These are phyloP conservation scores for Onthophagus taurus DNA, from an alignment of 1,140 invertebrate genomes.

Conservation along the genomic window DNA sequence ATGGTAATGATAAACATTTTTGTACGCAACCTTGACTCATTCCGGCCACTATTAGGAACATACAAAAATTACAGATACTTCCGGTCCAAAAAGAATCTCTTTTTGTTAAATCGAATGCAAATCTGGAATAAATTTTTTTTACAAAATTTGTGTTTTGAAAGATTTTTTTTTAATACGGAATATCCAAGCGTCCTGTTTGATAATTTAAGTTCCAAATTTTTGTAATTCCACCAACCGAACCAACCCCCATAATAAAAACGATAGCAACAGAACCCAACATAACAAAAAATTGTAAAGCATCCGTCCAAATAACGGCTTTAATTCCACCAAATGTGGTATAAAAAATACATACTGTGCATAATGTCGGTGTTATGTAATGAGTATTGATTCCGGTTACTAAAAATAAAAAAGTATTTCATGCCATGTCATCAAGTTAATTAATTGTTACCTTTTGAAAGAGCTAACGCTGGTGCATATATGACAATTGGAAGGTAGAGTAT, in stretches of 20 bases:
- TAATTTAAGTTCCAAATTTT: slow-evolving; percentile 1
- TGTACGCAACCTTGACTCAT: slow-evolving; percentile 53
- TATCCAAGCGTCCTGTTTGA: slow-evolving; percentile 6
- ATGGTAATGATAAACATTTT: slow-evolving; percentile 47
- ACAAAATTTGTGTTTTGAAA: background rate
- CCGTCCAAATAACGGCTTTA: slow-evolving; percentile 69
- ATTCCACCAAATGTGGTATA: slow-evolving; percentile 52
- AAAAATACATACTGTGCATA: slow-evolving; percentile 68
- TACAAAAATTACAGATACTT: slow-evolving; percentile 46
- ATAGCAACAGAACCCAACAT: slow-evolving; percentile 63
- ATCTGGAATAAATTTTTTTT: slow-evolving; percentile 43
- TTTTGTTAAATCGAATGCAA: slow-evolving; percentile 43
- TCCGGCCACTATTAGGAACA: slow-evolving; percentile 46
- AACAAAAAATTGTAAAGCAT: slow-evolving; percentile 57
- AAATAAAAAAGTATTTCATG: no score
- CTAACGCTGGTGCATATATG: slow-evolving; percentile 52
- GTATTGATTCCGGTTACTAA: slow-evolving; percentile 59
- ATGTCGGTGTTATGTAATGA: slow-evolving; percentile 55
- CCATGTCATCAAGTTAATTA: background rate
- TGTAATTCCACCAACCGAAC: slow-evolving; percentile 13
- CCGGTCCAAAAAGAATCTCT: slow-evolving; percentile 52
- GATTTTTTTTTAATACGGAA: background rate
- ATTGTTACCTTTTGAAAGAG: slow-evolving; percentile 39
- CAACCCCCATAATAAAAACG: slow-evolving; percentile 53
- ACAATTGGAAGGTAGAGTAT: slow-evolving; percentile 48